Evolutionary conservation across 2,797 vertebrate genomes (phyloP), one percentile per base, ranked within the genome.

Genomic region (Manis javanica): DNA sequence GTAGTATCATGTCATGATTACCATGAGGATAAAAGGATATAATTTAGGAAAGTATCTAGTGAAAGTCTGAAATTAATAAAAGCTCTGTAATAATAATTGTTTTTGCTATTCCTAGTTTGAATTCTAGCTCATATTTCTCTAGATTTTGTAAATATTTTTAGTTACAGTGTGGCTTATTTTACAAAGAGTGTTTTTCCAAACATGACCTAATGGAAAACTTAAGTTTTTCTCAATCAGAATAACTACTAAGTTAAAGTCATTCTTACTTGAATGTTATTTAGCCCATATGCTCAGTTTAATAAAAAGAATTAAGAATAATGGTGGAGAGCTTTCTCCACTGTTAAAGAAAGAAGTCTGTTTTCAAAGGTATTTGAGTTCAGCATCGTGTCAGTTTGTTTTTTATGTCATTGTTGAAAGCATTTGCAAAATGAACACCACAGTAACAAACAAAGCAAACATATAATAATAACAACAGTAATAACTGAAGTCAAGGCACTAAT

Each of bases 281-380:
- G 69, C 12, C 39, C 59, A 75, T 39, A 81, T 10, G 23, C 8
- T 85, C 71, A 61, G 10, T 90, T 94, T 82, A 57, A 72, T 66
- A 59, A 79, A 81, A 90, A 42, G 7, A 77, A 72, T 51, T 18
- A 59, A 91, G n/a, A 86, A 72, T 21, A 90, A 82, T 85, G 55
- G 42, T 53, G 3, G 42, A 91, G n/a, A 23, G 1, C 34, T 66
- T 87, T 61, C 59, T 75, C 66, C 51, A n/a, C 24, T 63, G 9
- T 51, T 94, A 15, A 84, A 79, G 78, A 71, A 46, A 46, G 21
- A 81, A 79, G 26, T 51, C 57, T 57, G 57, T 5, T 68, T 95
- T 95, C n/a, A 89, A 94, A 53, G 29, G 79, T 71, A 95, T 79
- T 75, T 15, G 74, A 75, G 49, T 90, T 95, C 18, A 66, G 15